phyloP scores from a whole-genome alignment of 2,888 invertebrate species.

The Metopia argyrocephala region DNA sequence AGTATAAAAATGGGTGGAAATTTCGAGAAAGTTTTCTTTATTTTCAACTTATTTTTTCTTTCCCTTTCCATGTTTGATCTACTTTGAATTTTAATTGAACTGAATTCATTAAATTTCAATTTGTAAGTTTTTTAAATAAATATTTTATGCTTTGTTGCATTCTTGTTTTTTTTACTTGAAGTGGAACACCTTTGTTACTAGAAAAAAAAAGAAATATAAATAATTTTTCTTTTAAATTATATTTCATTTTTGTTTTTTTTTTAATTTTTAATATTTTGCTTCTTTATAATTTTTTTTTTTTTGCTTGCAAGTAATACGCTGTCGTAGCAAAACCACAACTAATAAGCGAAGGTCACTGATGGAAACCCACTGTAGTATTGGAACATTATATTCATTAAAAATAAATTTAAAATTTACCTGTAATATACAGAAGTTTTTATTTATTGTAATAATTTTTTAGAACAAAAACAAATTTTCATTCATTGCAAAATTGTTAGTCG shows the following conservation, averaged over 20 bases:
- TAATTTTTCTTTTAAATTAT: background rate
- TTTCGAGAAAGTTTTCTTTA: background rate
- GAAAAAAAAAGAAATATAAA: no score
- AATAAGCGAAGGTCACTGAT: slow-evolving; percentile 46
- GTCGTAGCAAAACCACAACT: slow-evolving; percentile 22
- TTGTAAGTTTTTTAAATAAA: slow-evolving; percentile 24
- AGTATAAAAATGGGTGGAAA: slow-evolving; percentile 7
- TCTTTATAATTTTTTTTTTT: background rate
- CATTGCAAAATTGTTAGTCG: no score
- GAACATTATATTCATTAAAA: background rate
- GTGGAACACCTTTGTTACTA: no score
- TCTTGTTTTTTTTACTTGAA: background rate
- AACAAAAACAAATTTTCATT: no score
- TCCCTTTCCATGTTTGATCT: background rate
- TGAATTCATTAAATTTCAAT: slow-evolving; percentile 32
- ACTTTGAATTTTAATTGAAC: background rate
- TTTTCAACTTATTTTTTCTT: background rate
- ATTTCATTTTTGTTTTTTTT: background rate
- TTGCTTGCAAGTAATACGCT: background rate
- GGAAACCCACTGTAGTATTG: slow-evolving; percentile 27
- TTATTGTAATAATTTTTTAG: no score
- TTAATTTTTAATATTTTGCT: background rate
- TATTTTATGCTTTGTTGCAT: slow-evolving; percentile 37
- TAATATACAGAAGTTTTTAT: no score
- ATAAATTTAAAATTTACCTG: background rate